Evolutionary conservation across 2,888 invertebrate species (phyloP).

Genomic region (Elgonia sp.): DNA sequence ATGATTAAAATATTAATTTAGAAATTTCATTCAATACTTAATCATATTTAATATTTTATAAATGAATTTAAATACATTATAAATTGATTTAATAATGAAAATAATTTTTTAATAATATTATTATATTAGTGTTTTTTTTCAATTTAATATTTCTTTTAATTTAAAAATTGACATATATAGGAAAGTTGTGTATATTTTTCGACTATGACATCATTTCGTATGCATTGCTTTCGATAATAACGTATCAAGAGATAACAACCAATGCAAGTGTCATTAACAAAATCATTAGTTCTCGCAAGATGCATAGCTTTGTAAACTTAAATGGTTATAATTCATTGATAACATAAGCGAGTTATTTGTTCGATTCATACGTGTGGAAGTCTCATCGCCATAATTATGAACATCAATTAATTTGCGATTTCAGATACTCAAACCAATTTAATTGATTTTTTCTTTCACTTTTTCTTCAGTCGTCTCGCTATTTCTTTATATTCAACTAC

Average conservation of each 20-base stretch:
- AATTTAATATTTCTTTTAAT: no score
- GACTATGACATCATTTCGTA: slow-evolving; percentile 44
- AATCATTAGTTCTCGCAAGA: slow-evolving; percentile 43
- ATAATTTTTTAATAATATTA: no score
- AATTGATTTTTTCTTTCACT: slow-evolving; percentile 39
- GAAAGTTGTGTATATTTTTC: neutral
- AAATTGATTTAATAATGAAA: no score
- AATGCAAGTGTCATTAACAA: slow-evolving; percentile 44
- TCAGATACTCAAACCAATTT: slow-evolving; percentile 7
- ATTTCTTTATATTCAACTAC: no score
- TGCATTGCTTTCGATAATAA: slow-evolving; percentile 27
- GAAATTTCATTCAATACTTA: no score
- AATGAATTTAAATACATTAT: no score
- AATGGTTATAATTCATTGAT: slow-evolving; percentile 51
- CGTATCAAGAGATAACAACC: slow-evolving; percentile 30
- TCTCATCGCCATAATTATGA: slow-evolving; percentile 36
- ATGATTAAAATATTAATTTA: no score
- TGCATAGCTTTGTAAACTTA: slow-evolving; percentile 25
- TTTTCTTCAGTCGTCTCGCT: neutral
- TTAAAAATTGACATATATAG: neutral
- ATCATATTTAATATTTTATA: no score
- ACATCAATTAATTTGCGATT: slow-evolving; percentile 38
- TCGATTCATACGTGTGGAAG: slow-evolving; percentile 38
- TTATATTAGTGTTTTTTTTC: no score
- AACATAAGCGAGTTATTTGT: slow-evolving; percentile 36